Percentiles rank a stretch among this genome's conserved stretches.
phyloP scores from a whole-genome alignment of 2,888 invertebrate genomes.

The Phengaris arion region DNA sequence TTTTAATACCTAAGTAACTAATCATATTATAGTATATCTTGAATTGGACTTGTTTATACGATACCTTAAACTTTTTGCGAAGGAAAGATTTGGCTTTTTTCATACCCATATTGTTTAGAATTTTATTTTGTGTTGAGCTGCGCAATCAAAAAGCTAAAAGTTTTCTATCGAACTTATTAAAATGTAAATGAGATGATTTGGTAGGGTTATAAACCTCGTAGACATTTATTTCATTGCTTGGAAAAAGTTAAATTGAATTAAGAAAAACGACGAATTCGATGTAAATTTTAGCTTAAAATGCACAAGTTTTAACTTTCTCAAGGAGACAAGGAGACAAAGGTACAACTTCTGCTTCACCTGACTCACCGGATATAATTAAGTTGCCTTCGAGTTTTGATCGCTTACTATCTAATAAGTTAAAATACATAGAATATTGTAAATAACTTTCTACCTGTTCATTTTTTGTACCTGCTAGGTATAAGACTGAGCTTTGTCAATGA shows the following conservation, averaged over 20 bases:
- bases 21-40: no score
- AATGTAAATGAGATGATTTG: neutral
- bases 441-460: no score
- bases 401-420: slow-evolving; percentile 11
- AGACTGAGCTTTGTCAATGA: no score
- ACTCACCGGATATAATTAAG: slow-evolving; percentile 14
- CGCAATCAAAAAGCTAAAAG: neutral
- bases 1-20: no score
- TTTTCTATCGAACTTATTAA: neutral
- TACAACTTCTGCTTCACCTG: slow-evolving; percentile 9
- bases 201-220: neutral
- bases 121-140: no score
- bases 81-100: no score
- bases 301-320: slow-evolving; percentile 11
- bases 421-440: neutral
- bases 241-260: neutral
- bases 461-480: no score
- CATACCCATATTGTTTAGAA: no score
- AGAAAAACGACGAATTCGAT: neutral
- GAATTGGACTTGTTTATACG: no score
- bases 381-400: slow-evolving; percentile 13
- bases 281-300: neutral
- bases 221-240: neutral
- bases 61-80: no score
- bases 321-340: slow-evolving; percentile 19